Evolutionary conservation across 1,140 invertebrate genomes (phyloP).

Genomic region (Formica exsecta): DNA sequence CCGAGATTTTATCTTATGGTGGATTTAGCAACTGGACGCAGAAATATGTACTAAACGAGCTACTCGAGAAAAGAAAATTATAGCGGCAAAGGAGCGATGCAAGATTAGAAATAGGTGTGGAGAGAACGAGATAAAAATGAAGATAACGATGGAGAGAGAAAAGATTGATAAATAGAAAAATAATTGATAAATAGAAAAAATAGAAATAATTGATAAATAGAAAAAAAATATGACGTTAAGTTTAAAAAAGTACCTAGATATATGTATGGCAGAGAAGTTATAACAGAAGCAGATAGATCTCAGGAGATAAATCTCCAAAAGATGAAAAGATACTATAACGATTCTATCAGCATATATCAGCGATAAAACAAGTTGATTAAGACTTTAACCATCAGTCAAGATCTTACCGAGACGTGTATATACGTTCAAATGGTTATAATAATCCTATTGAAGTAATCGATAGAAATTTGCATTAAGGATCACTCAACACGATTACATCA

Average conservation of each 20-base stretch:
- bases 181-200: neutral
- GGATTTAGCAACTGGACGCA: constrained; percentile 17
- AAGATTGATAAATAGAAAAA: neutral
- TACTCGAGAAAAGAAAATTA: constrained; percentile 5
- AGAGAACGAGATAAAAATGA: neutral
- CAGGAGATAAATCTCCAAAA: neutral
- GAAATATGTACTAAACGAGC: constrained; percentile 10
- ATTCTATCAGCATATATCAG: no score
- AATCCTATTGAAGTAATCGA: constrained; percentile 11
- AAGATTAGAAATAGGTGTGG: neutral
- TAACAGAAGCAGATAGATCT: neutral
- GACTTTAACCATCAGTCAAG: constrained; percentile 2
- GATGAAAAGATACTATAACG: neutral
- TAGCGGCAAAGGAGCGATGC: neutral
- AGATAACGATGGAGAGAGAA: neutral
- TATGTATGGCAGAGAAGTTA: neutral
- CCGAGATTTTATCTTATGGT: constrained; percentile 3
- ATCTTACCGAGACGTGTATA: constrained; percentile 1
- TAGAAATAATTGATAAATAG: neutral
- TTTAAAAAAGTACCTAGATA: neutral
- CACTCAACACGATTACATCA: constrained; percentile 28
- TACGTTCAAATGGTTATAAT: neutral
- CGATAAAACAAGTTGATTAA: neutral
- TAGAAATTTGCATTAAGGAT: neutral
- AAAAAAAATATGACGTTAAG: neutral